Base-by-base conservation (phyloP, 1,140 invertebrate species). In the Amphibalanus amphitrite region DNA sequence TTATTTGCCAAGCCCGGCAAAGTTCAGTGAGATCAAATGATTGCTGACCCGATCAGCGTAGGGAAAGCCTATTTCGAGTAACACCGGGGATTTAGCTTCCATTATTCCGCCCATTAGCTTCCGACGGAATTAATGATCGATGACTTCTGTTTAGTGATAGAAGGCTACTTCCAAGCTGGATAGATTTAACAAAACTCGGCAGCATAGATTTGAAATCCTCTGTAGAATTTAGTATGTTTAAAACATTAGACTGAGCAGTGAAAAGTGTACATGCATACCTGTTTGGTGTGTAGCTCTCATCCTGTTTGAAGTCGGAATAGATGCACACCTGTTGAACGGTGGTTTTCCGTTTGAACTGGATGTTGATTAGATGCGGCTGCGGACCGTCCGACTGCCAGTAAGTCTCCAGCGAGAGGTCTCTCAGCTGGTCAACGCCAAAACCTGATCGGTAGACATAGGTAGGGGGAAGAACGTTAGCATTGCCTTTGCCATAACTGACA, bases 341-440 rank as follows among this genome's bases (percentile, higher is more conserved):
- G 0, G 93, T 99, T 82, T 98, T 97, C 76, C 90, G 85, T 75
- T 91, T 88, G 80, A 99, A 99, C 78, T 98, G 95, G 74, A 99
- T 96, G 78, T 98, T 99, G 0, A 99, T 93, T 74, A 97, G 82
- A 82, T 99, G 97, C 10, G 97, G 97, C 72, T 98, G 84, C 76
- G 97, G 94, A 0, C 97, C 97, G 83, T 99, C 97, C 0, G 95
- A 98, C 79, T 99, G 97, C 97, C 97, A 99, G 80, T 97, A 99
- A 0, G 94, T 97, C 75, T 98, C 96, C 77, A 92, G 88, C 70
- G 91, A 90, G 80, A 96, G 91, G 80, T 98, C 95, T 74, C 95
- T 81, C 28, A 99, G 80, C 79, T 98, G 95, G 78, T 98, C 94
- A 23, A 99, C 95, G 29, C 97, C 97, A 85, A 97, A 97, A 69